Conservation (phyloP, 2,888 invertebrate genomes). For the Meloe dianella region DNA sequence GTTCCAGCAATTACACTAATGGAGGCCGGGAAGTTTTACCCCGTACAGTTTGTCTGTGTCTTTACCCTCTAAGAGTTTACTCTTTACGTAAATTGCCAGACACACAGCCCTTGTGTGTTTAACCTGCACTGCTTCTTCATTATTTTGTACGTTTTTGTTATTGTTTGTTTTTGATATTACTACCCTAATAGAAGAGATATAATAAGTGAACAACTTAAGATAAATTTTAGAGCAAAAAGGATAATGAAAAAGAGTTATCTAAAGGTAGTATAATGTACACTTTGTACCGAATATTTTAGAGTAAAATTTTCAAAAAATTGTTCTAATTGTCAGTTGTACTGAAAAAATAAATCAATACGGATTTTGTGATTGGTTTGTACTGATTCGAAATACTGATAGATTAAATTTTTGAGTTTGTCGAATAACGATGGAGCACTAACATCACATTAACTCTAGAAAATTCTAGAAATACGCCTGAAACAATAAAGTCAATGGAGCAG, state of each 20-base stretch:
- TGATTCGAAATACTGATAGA: no score
- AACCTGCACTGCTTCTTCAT: not conserved
- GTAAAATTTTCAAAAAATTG: no score
- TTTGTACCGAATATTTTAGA: no score
- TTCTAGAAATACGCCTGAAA: no score
- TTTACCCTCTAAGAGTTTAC: constrained; percentile 15
- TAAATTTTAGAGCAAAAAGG: not conserved
- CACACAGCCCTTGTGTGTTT: not conserved
- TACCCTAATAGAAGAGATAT: not conserved
- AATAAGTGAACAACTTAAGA: not conserved
- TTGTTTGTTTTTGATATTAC: constrained; percentile 8
- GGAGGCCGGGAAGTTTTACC: constrained; percentile 17
- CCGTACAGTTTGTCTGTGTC: not conserved
- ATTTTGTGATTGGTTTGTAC: no score
- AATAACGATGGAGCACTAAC: no score
- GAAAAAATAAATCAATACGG: no score
- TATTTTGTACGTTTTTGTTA: not conserved
- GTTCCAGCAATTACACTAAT: constrained; percentile 31
- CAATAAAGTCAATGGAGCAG: no score
- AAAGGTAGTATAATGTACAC: not conserved
- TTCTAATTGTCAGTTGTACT: no score
- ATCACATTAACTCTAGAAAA: no score
- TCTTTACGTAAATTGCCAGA: constrained; percentile 9
- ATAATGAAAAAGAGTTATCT: not conserved
- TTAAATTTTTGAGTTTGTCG: no score